These are phyloP conservation scores for Lathronympha strigana DNA, from an alignment of 2,888 invertebrate species.

Conservation along the genomic window DNA sequence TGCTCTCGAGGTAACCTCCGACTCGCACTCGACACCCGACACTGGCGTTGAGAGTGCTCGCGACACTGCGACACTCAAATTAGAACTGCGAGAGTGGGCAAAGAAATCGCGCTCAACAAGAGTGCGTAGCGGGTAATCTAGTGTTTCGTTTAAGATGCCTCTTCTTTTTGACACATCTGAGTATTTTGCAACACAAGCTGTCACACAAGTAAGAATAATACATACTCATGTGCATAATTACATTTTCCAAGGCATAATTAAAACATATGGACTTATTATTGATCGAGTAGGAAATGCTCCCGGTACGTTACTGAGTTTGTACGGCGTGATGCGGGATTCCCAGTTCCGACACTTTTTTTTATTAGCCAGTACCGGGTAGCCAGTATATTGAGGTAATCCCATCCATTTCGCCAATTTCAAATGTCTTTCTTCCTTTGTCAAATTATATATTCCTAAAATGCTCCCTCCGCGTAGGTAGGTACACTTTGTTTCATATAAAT, in stretches of 20 bases:
- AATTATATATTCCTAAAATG: not conserved
- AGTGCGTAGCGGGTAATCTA: slow-evolving; percentile 40
- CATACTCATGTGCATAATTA: too few species aligned
- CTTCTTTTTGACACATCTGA: slow-evolving; percentile 11
- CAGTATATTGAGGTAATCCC: too few species aligned
- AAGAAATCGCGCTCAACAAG: slow-evolving; percentile 33
- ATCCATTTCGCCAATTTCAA: too few species aligned
- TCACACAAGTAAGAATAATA: not conserved
- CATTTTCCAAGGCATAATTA: too few species aligned
- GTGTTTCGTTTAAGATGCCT: slow-evolving; percentile 26
- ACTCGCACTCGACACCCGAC: slow-evolving; percentile 31
- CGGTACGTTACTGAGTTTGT: too few species aligned
- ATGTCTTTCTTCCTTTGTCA: not conserved
- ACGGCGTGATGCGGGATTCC: too few species aligned
- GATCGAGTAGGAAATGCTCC: too few species aligned
- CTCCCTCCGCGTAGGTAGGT: not conserved
- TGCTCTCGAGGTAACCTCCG: slow-evolving; percentile 39
- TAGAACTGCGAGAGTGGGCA: slow-evolving; percentile 33
- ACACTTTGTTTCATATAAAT: slow-evolving; percentile 17
- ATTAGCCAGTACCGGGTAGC: too few species aligned
- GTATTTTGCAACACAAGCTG: not conserved
- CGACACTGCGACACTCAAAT: slow-evolving; percentile 42
- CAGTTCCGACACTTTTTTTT: too few species aligned
- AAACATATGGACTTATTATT: too few species aligned
- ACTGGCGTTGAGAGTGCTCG: slow-evolving; percentile 35